A percentile compares a stretch with the other conserved stretches of the same genome.
These are phyloP conservation scores for Epistrophe eligans DNA, from an alignment of 2,888 invertebrate species.

Conservation along the genomic window DNA sequence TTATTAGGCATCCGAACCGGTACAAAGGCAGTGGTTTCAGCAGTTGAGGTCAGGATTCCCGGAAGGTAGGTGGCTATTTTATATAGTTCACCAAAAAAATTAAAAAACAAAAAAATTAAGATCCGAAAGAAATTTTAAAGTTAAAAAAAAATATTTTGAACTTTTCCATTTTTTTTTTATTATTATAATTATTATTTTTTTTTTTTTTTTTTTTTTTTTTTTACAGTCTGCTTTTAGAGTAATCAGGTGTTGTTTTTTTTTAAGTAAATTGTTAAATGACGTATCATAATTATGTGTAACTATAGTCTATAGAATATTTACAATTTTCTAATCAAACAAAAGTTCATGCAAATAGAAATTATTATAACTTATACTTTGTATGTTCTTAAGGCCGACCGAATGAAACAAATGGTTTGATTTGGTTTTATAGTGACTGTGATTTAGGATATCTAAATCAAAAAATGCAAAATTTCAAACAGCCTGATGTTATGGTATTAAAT, in stretches of 20 bases:
- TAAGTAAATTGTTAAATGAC: background rate
- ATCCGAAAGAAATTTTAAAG: background rate
- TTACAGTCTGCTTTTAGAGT: background rate
- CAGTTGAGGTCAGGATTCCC: slow-evolving; percentile 80
- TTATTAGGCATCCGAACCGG: slow-evolving; percentile 62
- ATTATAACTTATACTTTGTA: too few species aligned
- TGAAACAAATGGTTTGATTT: too few species aligned
- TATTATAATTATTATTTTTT: slow-evolving; percentile 29
- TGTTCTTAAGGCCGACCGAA: too few species aligned
- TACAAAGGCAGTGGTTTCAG: slow-evolving; percentile 76
- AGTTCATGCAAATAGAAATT: too few species aligned
- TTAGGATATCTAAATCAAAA: too few species aligned
- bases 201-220: background rate
- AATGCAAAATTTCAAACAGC: too few species aligned
- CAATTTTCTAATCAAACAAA: too few species aligned
- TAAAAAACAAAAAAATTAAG: background rate
- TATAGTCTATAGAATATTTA: too few species aligned
- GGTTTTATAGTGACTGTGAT: too few species aligned
- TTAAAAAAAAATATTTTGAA: background rate
- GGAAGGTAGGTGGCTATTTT: slow-evolving; percentile 77
- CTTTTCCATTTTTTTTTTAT: background rate
- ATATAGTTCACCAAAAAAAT: slow-evolving; percentile 7
- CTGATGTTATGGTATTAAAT: too few species aligned
- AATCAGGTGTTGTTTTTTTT: background rate
- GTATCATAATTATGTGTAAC: background rate